Base-by-base conservation (phyloP, 2,113 vertebrate genomes). In the Sylvilagus bachmani region DNA sequence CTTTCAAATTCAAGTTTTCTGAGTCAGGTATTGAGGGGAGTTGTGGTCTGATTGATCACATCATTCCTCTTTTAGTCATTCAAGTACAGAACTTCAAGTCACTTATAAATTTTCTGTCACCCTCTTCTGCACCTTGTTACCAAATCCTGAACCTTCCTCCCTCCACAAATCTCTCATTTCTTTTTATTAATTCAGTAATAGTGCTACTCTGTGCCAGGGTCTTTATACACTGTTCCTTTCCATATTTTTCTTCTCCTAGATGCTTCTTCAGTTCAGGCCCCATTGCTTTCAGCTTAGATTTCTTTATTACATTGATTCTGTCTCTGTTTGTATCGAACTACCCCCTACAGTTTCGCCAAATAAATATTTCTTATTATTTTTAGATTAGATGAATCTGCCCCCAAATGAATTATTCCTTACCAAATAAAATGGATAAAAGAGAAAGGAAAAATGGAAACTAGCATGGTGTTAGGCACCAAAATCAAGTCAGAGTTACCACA, bases 401-500 rank as follows among this genome's bases (percentile, higher is more conserved):
- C 55, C 49, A 78, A 93, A 84, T 58, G n/a, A 89, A 89, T 89
- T 38, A 86, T 62, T 84, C 10, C 58, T 82, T 90, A 83, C 14
- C 29, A 74, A 87, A 74, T 53, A 90, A 86, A 3, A 91, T 94
- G 31, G 12, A 11, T 49, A 81, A 66, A 84, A 13, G 53, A 5
- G 55, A 3, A 24, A 75, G 70, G 27, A 87, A 82, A 87, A 95
- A 53, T 62, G 4, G 5, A 29, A 85, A 66, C 21, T 66, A 5
- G 27, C 17, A 53, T 16, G 6, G 66, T 38, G 2, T 6, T 83
- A 29, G 44, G 64, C 75, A 82, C 11, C 22, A 38, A 88, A 96
- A 81, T 17, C 21, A 81, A 51, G 53, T 51, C 9, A 92, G 31
- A 67, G 67, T 58, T 1, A 38, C 21, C 27, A 64, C 1, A 64